Evolutionary conservation across 2,797 vertebrate genomes (phyloP).

Genomic region (Tenualosa ilisha): DNA sequence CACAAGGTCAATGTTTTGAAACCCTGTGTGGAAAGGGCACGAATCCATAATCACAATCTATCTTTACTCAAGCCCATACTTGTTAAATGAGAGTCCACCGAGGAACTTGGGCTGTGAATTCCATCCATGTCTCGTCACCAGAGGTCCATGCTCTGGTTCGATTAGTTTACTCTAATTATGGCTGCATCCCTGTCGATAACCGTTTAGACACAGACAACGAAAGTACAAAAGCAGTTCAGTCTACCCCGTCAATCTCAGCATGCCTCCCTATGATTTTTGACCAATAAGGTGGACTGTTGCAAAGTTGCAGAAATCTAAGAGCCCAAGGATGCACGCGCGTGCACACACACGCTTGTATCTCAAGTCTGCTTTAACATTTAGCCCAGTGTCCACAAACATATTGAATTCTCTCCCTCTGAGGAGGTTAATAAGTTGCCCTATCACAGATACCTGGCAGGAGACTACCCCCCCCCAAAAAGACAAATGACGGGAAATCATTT

Average conservation of each 20-base stretch:
- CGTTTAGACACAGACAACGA: neutral
- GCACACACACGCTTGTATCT: constrained; percentile 50
- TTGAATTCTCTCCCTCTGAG: constrained; percentile 55
- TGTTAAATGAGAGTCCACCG: neutral
- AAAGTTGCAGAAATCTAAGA: constrained; percentile 6
- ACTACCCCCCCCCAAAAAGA: constrained; percentile 50
- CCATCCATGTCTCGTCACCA: neutral
- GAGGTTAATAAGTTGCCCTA: constrained; percentile 62
- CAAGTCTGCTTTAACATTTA: constrained; percentile 57
- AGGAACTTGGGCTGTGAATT: neutral
- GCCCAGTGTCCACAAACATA: constrained; percentile 53
- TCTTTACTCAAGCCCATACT: neutral
- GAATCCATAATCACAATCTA: neutral
- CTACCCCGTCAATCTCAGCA: neutral
- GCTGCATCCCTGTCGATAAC: constrained; percentile 20
- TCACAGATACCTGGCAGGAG: constrained; percentile 56
- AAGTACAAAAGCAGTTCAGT: constrained; percentile 7
- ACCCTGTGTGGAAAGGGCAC: neutral
- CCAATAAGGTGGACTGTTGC: neutral
- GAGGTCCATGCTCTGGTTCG: neutral
- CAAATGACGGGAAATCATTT: constrained; percentile 64
- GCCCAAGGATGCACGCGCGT: neutral
- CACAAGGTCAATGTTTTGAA: neutral
- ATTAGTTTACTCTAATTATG: constrained; percentile 16
- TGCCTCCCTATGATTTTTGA: constrained; percentile 10